These are phyloP conservation scores for Alviniconcha strummeri DNA, from an alignment of 2,888 invertebrate genomes.

Conservation along the genomic window DNA sequence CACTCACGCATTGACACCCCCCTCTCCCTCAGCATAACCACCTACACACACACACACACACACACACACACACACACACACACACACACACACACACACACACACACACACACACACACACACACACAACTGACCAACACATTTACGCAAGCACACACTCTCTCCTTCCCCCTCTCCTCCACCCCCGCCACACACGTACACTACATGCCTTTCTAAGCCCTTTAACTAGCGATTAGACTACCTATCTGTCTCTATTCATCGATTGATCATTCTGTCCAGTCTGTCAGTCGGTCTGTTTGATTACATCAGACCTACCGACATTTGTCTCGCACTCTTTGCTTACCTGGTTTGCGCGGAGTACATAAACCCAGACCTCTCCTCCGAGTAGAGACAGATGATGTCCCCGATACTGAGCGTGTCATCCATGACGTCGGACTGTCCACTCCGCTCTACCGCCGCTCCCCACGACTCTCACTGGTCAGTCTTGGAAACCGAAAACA, in stretches of 20 bases:
- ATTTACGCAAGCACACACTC: neutral
- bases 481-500: neutral
- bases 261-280: neutral
- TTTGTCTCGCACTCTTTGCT: constrained; percentile 8
- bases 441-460: neutral
- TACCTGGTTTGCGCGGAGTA: constrained; percentile 68
- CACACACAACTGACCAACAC: neutral
- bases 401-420: constrained; percentile 69
- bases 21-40: neutral
- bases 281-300: neutral
- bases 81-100: neutral
- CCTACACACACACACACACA: neutral
- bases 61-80: constrained; percentile 14
- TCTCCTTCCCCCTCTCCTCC: too few relatives aligned
- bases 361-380: constrained; percentile 67
- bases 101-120: neutral
- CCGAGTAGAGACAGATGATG: constrained; percentile 66
- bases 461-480: neutral
- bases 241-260: neutral
- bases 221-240: neutral
- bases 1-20: neutral
- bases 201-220: too few relatives aligned
- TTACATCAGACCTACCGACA: too few relatives aligned
- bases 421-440: constrained; percentile 39
- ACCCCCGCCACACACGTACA: too few relatives aligned